Evolutionary conservation across 2,797 vertebrate genomes (phyloP).

Genomic region (Myotis findleyi): DNA sequence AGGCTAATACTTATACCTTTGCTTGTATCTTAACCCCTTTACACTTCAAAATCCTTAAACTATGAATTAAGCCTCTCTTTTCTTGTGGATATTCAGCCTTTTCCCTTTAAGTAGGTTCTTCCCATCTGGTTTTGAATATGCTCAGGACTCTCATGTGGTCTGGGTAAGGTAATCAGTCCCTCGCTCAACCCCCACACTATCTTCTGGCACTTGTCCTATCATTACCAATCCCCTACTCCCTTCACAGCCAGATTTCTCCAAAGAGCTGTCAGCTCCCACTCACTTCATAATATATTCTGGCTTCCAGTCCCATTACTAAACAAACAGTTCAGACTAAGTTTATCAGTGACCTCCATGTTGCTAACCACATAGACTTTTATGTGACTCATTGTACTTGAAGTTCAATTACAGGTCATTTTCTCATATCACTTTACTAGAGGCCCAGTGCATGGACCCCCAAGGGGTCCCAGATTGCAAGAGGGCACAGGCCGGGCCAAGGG

Average conservation of each 20-base stretch:
- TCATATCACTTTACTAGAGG: background rate
- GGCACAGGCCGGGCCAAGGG: too few relatives aligned
- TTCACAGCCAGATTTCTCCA: background rate
- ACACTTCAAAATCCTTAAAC: background rate
- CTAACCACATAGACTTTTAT: background rate
- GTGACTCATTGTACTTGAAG: background rate
- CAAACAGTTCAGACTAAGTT: background rate
- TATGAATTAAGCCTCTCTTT: background rate
- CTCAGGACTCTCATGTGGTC: background rate
- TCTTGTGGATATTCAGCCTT: background rate
- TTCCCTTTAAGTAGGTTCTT: background rate
- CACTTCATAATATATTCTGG: background rate
- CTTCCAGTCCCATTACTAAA: background rate
- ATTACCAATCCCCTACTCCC: background rate
- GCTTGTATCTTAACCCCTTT: background rate
- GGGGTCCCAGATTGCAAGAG: too few relatives aligned
- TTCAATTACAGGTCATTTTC: background rate
- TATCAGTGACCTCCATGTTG: background rate
- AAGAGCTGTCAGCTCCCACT: background rate
- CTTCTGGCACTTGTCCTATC: background rate
- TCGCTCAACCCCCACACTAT: background rate
- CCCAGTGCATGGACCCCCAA: too few relatives aligned
- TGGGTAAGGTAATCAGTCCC: background rate
- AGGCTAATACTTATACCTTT: background rate
- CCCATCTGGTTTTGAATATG: conserved; percentile 1